Conservation (phyloP, 2,797 vertebrate genomes). For the Megaceryle alcyon region DNA sequence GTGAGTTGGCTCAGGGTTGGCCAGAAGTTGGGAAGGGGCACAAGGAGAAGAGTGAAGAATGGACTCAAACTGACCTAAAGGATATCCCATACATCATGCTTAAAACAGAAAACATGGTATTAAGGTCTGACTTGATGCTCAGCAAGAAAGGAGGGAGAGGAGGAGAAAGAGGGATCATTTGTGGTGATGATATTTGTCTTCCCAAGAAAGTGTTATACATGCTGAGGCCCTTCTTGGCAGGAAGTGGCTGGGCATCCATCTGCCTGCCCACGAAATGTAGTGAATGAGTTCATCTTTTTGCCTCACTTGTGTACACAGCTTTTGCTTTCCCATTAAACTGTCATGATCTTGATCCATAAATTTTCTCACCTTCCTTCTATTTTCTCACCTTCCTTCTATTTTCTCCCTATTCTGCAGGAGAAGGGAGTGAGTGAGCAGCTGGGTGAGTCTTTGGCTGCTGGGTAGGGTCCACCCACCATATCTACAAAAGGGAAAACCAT, state of each 20-base stretch:
- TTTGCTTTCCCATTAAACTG: neutral
- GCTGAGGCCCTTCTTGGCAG: too few relatives aligned
- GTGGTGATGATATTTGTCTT: neutral
- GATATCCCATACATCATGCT: neutral
- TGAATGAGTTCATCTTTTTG: neutral
- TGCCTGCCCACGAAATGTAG: neutral
- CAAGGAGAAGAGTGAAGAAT: neutral
- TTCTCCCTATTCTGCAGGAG: neutral
- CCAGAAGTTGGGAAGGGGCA: neutral
- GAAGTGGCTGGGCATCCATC: neutral
- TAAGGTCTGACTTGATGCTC: neutral
- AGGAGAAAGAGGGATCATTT: neutral
- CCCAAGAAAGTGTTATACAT: accelerated
- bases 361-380: neutral
- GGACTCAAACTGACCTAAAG: neutral
- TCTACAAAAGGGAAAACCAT: neutral
- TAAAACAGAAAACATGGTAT: neutral
- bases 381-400: neutral
- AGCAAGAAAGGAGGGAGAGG: neutral
- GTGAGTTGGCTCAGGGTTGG: neutral
- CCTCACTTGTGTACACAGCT: neutral
- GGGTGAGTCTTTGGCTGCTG: neutral
- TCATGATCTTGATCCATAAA: neutral
- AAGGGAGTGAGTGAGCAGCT: neutral
- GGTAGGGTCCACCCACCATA: neutral